These are phyloP conservation scores for Ormyrus labotus DNA, from an alignment of 2,888 invertebrate species.

Conservation along the genomic window DNA sequence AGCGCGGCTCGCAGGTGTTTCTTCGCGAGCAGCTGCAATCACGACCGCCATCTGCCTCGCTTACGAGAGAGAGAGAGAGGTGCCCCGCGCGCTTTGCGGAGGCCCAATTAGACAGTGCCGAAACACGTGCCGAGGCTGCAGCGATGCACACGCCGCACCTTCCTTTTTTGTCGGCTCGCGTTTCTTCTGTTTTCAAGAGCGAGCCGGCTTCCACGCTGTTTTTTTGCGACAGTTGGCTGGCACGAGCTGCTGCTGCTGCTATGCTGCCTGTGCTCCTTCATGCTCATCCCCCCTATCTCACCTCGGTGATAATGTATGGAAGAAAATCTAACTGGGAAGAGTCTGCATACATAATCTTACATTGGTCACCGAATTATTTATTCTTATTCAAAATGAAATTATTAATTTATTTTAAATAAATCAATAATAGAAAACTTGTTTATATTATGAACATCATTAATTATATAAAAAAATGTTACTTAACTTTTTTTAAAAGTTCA, in stretches of 20 bases:
- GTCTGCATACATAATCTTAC: too few relatives aligned
- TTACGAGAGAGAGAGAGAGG: conserved; percentile 50
- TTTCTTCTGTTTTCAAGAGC: not conserved
- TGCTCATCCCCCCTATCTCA: too few relatives aligned
- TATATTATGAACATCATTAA: too few relatives aligned
- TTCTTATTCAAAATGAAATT: too few relatives aligned
- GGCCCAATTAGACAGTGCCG: conserved; percentile 67
- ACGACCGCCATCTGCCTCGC: conserved; percentile 71
- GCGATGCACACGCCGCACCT: conserved; percentile 58
- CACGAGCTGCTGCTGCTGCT: conserved; percentile 47
- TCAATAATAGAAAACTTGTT: too few relatives aligned
- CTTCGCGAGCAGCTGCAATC: conserved; percentile 70
- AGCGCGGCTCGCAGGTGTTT: conserved; percentile 70
- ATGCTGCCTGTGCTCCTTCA: too few relatives aligned
- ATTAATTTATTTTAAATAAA: too few relatives aligned
- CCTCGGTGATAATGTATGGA: too few relatives aligned
- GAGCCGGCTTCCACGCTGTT: not conserved
- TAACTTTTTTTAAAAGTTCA: too few relatives aligned
- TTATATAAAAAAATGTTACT: too few relatives aligned
- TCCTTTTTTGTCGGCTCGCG: conserved; percentile 36
- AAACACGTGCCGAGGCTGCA: conserved; percentile 67
- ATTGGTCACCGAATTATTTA: too few relatives aligned
- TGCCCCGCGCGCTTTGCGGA: conserved; percentile 22
- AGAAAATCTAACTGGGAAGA: too few relatives aligned
- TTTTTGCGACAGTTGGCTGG: conserved; percentile 61